Base-by-base conservation (phyloP, 1,140 invertebrate genomes). In the Hermetia illucens region DNA sequence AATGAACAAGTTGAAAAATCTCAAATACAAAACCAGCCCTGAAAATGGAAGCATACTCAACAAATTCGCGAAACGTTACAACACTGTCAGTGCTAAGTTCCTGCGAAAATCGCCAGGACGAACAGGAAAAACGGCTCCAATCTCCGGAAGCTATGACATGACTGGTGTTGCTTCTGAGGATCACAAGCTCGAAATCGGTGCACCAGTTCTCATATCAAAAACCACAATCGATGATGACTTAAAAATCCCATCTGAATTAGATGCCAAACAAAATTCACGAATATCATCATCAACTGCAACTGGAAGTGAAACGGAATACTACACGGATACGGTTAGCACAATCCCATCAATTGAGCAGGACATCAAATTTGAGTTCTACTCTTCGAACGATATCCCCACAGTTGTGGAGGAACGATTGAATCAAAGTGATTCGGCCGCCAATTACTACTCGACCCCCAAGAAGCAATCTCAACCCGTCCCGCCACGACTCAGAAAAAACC, bases 91-190 rank as follows among this genome's bases (percentile, higher is more conserved):
- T 32, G 6, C 6, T 12, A 12, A 19, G n/a, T 39, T 39, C 16
- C 10, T 21, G 50, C 51, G 34, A 51, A 51, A 19, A 47, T 58
- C 17, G 46, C 47, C 38, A 47, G 50, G 42, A 10, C 43, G 20
- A 1, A 50, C 52, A 22, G 48, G 53, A 5, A 44, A 41, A 12
- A 58, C 56, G 25, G 5, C 5, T 13, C 31, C 52, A 5, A 37
- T 44, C 1, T 48, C 44, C 0, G 57, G 57, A 13, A 60, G 57
- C 41, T 60, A 60, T 45, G 52, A 60, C 34, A 60, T 60, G 57
- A 58, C 47, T 16, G 56, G 56, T n/a, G 42, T 44, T 21, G 44
- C 52, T 17, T 59, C 57, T 4, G 56, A 58, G 4, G 57, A 60
- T 39, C 54, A 57, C 39, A 54, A 54, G 3, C 21, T 57, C 4